phyloP scores from a whole-genome alignment of 1,140 invertebrate genomes.

The Diabrotica undecimpunctata region DNA sequence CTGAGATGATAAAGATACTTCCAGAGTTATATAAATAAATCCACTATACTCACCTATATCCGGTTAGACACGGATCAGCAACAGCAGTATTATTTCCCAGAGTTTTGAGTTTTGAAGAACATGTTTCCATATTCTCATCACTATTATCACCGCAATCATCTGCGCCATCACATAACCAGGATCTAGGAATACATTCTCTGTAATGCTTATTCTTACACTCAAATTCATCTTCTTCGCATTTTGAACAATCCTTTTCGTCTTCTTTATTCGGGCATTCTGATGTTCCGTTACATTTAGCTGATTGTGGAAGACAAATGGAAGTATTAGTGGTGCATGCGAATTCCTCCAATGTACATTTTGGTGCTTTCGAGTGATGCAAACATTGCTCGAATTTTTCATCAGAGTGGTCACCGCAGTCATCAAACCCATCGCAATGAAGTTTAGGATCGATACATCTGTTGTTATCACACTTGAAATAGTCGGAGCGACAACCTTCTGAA shows the following conservation, averaged over 20 bases:
- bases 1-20: too few species aligned
- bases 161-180: slow-evolving; percentile 65
- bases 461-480: slow-evolving; percentile 32
- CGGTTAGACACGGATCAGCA: slow-evolving; percentile 46
- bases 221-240: slow-evolving; percentile 52
- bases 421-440: slow-evolving; percentile 50
- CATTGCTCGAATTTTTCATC: slow-evolving; percentile 49
- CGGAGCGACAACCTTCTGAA: slow-evolving; percentile 23
- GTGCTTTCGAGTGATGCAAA: neutral
- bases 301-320: slow-evolving; percentile 50
- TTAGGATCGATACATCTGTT: slow-evolving; percentile 49
- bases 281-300: slow-evolving; percentile 48
- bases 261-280: slow-evolving; percentile 66
- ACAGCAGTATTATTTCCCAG: neutral
- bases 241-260: slow-evolving; percentile 57
- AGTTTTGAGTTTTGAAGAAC: slow-evolving; percentile 34
- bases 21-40: too few species aligned
- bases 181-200: slow-evolving; percentile 52
- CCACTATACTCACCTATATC: slow-evolving; percentile 52
- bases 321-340: slow-evolving; percentile 59
- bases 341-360: slow-evolving; percentile 28
- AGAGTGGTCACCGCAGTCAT: slow-evolving; percentile 54
- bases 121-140: slow-evolving; percentile 58
- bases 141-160: slow-evolving; percentile 63
- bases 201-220: slow-evolving; percentile 53